Evolutionary conservation across 2,888 invertebrate species (phyloP), one percentile per base, ranked within the genome.

Genomic region (Limnephilus marmoratus): DNA sequence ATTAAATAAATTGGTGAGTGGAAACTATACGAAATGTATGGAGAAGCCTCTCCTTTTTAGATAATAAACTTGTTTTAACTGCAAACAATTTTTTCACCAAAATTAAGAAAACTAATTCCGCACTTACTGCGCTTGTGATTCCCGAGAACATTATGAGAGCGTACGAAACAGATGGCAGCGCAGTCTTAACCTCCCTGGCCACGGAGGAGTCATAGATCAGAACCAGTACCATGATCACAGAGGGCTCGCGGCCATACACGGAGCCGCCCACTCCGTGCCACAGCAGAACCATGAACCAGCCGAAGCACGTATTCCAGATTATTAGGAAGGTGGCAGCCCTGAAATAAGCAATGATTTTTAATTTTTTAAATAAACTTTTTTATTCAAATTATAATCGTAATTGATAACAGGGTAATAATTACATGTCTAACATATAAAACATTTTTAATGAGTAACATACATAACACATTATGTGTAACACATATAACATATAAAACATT

Each of bases 281-380:
- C 91, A 97, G 94, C 83, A 97, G 95, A 3, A 97, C 96, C 94
- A 96, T 96, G 3, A 97, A 94, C 94, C 97, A 95, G 2, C 97
- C 97, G 24, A 97, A 95, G 34, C 97, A 94, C 81, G 97, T 94
- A 94, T 97, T 97, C 80, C 96, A 95, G 93, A 96, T 95, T 90
- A 96, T 96, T 86, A 97, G 96, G 91, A 96, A 95, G 29, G 97
- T 95, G 81, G 97, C 96, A 90, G 96, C 96, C 97, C 97, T 97
- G 95, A 87, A 96, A 96, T 81, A 90, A 90, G 90, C 24, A 24
- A 68, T 24, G 13, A 49, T 49, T 11, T 45, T 12, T 11, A 2
- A 12, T 45, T 45, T 45, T 12, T 45, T 12, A 45, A 12, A 45
- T 0, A 45, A 45, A 45, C 45, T 45, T 41, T 9, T 41, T 41